These are phyloP conservation scores for Solenopsis fugax DNA, from an alignment of 1,140 invertebrate genomes.

Conservation along the genomic window DNA sequence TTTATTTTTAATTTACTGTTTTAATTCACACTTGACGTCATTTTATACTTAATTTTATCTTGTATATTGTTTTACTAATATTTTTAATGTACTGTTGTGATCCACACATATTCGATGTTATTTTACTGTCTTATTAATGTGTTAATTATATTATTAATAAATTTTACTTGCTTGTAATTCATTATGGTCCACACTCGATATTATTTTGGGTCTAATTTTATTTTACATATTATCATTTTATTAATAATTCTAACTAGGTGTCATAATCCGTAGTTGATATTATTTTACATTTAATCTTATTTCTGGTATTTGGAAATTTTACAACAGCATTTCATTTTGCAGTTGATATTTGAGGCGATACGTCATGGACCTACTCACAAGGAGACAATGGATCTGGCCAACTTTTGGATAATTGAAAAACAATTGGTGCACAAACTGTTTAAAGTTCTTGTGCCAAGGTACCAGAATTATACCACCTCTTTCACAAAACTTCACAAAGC, in stretches of 20 bases:
- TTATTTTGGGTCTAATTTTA: not conserved
- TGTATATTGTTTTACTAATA: not conserved
- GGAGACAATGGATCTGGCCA: slow-evolving; percentile 95
- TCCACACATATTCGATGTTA: not conserved
- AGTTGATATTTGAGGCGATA: slow-evolving; percentile 96
- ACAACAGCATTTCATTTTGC: slow-evolving; percentile 69
- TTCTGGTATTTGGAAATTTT: not conserved
- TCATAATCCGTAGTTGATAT: not conserved
- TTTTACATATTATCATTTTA: not conserved
- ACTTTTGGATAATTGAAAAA: slow-evolving; percentile 96
- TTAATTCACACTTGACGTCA: not conserved
- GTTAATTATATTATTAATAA: not conserved
- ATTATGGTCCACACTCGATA: not conserved
- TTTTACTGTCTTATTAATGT: not conserved
- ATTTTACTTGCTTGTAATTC: not conserved
- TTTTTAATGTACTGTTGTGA: not conserved
- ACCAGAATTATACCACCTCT: slow-evolving; percentile 89
- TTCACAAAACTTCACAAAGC: slow-evolving; percentile 92
- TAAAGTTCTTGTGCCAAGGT: slow-evolving; percentile 95
- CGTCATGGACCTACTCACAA: slow-evolving; percentile 94
- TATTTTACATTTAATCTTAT: not conserved
- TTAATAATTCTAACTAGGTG: not conserved
- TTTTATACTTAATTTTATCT: not conserved
- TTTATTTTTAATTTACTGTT: not conserved
- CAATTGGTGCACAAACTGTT: slow-evolving; percentile 97